phyloP scores from a whole-genome alignment of 2,797 vertebrate species.

The Simalia tracyae region DNA sequence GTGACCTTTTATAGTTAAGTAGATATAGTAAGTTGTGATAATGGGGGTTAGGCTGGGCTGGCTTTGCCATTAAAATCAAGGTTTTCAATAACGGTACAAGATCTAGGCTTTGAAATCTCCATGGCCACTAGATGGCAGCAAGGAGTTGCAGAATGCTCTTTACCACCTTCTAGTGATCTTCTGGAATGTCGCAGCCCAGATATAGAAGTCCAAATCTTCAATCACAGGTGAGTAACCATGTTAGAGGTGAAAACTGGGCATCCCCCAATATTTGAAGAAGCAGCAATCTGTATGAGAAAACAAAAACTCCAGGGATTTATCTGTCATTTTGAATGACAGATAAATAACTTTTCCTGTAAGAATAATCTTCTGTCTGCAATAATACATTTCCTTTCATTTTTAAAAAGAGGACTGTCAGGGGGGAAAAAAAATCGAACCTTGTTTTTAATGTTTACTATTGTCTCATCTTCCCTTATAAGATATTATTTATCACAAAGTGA shows the following conservation, averaged over 20 bases:
- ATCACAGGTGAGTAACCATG: background rate
- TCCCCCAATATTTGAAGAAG: background rate
- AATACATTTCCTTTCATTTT: conserved; percentile 1
- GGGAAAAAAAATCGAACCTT: background rate
- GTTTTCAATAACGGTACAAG: background rate
- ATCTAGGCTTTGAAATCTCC: background rate
- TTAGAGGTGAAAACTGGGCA: background rate
- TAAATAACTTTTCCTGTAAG: background rate
- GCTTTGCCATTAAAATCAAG: background rate
- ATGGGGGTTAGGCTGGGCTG: background rate
- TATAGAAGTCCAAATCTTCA: background rate
- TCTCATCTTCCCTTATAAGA: conserved; percentile 7
- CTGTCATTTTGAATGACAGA: background rate
- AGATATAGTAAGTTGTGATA: background rate
- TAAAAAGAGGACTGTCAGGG: background rate
- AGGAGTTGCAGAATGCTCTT: background rate
- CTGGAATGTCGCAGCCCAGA: background rate
- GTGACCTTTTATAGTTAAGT: too few relatives aligned
- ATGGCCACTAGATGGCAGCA: background rate
- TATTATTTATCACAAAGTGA: conserved; percentile 29
- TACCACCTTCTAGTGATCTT: background rate
- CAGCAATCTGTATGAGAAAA: background rate
- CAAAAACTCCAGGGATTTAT: background rate
- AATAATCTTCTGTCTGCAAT: background rate
- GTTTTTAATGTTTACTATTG: conserved; percentile 3